phyloP scores from a whole-genome alignment of 2,888 invertebrate genomes.

The Ariolimax columbianus region DNA sequence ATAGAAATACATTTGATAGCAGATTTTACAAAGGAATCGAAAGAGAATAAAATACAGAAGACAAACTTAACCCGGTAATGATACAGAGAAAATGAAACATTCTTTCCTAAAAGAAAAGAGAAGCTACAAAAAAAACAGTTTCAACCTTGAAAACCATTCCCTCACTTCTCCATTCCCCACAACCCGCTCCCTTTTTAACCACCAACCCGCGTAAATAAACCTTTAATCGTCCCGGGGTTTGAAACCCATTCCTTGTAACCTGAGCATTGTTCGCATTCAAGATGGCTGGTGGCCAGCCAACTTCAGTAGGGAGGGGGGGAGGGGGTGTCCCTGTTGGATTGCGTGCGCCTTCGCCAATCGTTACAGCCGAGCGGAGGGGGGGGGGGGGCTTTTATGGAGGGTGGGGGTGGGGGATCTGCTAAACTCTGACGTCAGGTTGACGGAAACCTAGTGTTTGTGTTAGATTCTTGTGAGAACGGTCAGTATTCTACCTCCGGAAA shows the following conservation, averaged over 20 bases:
- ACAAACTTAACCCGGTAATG: too few species aligned
- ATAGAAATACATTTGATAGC: too few species aligned
- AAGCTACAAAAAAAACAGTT: not conserved
- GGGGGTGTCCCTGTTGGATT: not conserved
- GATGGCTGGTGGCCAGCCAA: not conserved
- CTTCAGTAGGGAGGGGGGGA: not conserved
- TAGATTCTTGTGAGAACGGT: not conserved
- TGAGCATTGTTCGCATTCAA: conserved; percentile 12
- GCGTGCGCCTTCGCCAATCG: not conserved
- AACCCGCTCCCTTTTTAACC: not conserved
- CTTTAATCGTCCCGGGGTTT: not conserved
- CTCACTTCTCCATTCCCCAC: too few species aligned
- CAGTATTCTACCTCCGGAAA: not conserved
- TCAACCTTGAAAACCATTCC: not conserved
- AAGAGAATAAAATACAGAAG: too few species aligned
- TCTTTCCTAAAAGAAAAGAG: too few species aligned
- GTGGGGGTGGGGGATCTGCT: not conserved
- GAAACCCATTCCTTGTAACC: not conserved
- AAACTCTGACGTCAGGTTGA: conserved; percentile 4
- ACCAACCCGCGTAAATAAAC: not conserved
- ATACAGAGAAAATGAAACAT: too few species aligned
- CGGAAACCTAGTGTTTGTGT: not conserved
- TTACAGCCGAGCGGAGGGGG: not conserved
- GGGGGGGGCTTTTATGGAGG: not conserved
- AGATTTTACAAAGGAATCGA: too few species aligned